A percentile compares a stretch with the other conserved stretches of the same genome.
These are phyloP conservation scores for Batillaria attramentaria DNA, from an alignment of 1,140 invertebrate genomes.

Conservation along the genomic window DNA sequence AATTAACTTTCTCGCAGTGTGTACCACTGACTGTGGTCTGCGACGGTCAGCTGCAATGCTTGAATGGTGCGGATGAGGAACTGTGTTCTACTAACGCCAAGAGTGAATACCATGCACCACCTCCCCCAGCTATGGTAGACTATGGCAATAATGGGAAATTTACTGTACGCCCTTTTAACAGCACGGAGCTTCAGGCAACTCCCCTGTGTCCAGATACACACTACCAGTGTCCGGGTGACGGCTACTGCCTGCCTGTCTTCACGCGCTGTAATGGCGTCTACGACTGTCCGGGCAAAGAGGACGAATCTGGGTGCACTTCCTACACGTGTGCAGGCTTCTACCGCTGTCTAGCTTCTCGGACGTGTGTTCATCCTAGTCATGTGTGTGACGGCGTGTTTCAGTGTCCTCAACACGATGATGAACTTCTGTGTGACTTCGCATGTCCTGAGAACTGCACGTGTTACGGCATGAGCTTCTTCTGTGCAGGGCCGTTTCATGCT, in stretches of 20 bases:
- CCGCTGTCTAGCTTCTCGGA: background rate
- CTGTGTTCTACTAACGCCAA: background rate
- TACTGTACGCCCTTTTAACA: background rate
- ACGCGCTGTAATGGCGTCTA: conserved; percentile 15
- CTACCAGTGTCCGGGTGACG: conserved; percentile 4
- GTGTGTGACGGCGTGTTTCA: conserved; percentile 19
- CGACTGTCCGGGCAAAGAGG: conserved; percentile 21
- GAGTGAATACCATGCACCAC: background rate
- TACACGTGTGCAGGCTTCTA: conserved; percentile 11
- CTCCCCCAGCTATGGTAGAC: background rate
- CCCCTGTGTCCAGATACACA: conserved; percentile 5
- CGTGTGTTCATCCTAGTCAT: conserved; percentile 5
- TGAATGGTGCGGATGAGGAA: background rate
- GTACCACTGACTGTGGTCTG: no score
- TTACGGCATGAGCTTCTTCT: conserved; percentile 13
- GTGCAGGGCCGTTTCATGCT: background rate
- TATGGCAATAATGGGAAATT: background rate
- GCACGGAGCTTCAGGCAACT: background rate
- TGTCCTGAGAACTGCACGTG: conserved; percentile 6
- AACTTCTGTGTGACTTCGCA: background rate
- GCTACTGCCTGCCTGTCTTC: conserved; percentile 14
- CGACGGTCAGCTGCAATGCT: background rate
- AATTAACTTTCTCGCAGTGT: no score
- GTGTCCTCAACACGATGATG: conserved; percentile 11
- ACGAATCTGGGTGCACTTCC: conserved; percentile 10